phyloP scores from a whole-genome alignment of 2,113 vertebrate genomes.

The Cyanoderma ruficeps region DNA sequence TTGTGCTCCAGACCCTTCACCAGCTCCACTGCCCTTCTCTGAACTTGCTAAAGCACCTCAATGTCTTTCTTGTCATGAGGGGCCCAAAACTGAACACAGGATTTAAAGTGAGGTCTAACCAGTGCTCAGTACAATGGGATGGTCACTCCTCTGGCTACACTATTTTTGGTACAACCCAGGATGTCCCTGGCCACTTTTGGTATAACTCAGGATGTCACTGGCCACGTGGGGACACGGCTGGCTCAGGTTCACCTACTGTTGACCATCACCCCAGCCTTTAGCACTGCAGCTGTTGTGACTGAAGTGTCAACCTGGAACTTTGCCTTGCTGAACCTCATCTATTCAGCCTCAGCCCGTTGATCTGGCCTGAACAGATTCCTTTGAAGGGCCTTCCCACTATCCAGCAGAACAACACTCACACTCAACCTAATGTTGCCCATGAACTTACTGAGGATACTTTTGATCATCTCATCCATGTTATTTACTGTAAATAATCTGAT shows the following conservation, averaged over 20 bases:
- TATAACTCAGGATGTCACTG: not conserved
- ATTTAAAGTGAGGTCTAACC: not conserved
- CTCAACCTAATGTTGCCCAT: not conserved
- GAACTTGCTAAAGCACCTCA: not conserved
- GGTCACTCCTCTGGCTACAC: too few relatives aligned
- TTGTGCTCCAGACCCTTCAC: not conserved
- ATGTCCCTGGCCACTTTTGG: not conserved
- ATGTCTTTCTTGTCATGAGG: not conserved
- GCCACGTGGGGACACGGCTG: not conserved
- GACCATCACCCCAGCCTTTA: not conserved
- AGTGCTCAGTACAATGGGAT: not conserved
- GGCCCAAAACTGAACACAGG: not conserved
- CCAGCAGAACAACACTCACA: not conserved
- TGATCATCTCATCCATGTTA: not conserved
- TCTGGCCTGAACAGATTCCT: not conserved
- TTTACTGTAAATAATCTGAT: not conserved
- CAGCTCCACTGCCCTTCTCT: rapidly evolving
- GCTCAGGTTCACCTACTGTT: not conserved
- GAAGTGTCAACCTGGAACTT: not conserved
- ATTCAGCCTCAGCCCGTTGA: rapidly evolving
- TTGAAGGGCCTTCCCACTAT: not conserved
- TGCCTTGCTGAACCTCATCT: not conserved
- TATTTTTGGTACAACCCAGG: not conserved
- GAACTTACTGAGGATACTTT: not conserved
- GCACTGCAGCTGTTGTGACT: not conserved